Percentiles rank a stretch among this genome's conserved stretches.
These are phyloP conservation scores for Apistogramma diplotaenia DNA, from an alignment of 2,113 vertebrate genomes.

Conservation along the genomic window DNA sequence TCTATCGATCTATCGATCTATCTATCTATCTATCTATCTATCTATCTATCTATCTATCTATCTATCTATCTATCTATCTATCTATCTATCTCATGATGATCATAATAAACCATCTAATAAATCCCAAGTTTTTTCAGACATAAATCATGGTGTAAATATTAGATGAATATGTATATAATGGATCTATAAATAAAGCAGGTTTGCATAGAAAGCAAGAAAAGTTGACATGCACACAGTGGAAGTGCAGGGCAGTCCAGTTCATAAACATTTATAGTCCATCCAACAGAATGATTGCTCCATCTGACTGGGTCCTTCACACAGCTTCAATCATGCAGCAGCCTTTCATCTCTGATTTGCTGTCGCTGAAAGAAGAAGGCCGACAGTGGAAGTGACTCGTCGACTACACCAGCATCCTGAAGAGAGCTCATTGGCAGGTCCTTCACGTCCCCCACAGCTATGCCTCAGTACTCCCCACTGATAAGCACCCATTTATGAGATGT, in stretches of 20 bases:
- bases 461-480: background rate
- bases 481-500: background rate
- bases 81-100: background rate
- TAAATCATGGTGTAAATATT: too few relatives aligned
- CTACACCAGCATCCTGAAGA: background rate
- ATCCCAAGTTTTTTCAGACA: too few relatives aligned
- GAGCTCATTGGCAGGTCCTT: too few relatives aligned
- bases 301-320: background rate
- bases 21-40: background rate
- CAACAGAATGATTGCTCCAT: background rate
- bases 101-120: too few relatives aligned
- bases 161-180: too few relatives aligned
- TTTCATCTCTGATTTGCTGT: conserved; percentile 3
- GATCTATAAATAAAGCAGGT: too few relatives aligned
- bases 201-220: too few relatives aligned
- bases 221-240: background rate
- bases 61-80: background rate
- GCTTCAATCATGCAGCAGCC: background rate
- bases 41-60: background rate
- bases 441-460: background rate
- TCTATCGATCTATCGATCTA: background rate
- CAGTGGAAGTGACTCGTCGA: background rate
- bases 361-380: background rate
- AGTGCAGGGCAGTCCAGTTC: background rate
- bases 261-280: background rate